Conservation (phyloP, 1,140 invertebrate species). For the Cataglyphis hispanica region DNA sequence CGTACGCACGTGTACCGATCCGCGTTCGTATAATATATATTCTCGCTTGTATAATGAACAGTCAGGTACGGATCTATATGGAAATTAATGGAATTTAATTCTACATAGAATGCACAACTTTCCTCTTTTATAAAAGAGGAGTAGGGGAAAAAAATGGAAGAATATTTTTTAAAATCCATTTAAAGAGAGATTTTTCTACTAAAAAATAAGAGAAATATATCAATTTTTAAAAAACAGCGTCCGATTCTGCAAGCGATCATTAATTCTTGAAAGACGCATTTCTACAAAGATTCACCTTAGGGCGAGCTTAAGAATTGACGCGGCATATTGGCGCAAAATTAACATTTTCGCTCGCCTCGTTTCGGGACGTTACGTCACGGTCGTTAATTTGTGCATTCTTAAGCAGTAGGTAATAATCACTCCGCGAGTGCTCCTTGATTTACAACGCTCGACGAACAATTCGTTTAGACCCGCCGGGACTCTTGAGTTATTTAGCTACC, state of each 20-base stretch:
- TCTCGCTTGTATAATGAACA: neutral
- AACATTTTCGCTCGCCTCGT: constrained; percentile 48
- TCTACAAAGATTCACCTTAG: constrained; percentile 29
- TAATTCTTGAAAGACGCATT: constrained; percentile 26
- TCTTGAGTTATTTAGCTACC: constrained; percentile 29
- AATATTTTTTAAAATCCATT: neutral
- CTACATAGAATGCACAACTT: neutral
- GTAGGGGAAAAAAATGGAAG: neutral
- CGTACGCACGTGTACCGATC: neutral
- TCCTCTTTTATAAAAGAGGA: too few relatives aligned
- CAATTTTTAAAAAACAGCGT: neutral
- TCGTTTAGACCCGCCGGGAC: constrained; percentile 37
- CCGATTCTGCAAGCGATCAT: neutral
- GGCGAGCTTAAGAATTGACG: constrained; percentile 4
- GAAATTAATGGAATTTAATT: neutral
- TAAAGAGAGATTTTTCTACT: neutral
- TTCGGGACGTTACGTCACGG: constrained; percentile 22
- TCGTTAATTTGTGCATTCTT: constrained; percentile 12
- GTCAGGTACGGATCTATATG: neutral
- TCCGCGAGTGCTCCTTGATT: constrained; percentile 19
- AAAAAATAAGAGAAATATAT: neutral
- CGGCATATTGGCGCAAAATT: constrained; percentile 50
- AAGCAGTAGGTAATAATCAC: constrained; percentile 10
- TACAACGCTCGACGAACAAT: constrained; percentile 46
- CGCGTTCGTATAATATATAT: too few relatives aligned